These are phyloP conservation scores for Sylvilagus floridanus DNA, from an alignment of 2,797 vertebrate species.

Conservation along the genomic window DNA sequence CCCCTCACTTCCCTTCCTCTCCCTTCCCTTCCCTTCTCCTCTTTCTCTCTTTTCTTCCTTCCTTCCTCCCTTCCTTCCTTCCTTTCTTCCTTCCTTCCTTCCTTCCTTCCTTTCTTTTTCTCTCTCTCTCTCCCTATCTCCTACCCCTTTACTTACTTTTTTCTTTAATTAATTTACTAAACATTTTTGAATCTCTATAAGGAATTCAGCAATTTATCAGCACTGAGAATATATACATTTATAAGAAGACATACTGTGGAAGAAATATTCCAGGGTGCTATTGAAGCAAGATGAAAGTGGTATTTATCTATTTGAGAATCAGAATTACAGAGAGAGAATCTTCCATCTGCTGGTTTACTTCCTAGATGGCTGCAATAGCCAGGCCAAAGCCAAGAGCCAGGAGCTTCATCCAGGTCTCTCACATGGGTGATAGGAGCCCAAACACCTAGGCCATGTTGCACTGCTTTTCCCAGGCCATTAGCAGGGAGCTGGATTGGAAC, in stretches of 20 bases:
- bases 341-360: too few species aligned
- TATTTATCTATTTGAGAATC: too few species aligned
- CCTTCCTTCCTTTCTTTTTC: fast-evolving
- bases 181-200: background rate
- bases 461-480: too few species aligned
- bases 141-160: background rate
- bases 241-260: background rate
- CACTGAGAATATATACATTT: background rate
- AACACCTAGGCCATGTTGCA: too few species aligned
- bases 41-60: background rate
- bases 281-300: background rate
- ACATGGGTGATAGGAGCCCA: too few species aligned
- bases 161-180: background rate
- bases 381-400: too few species aligned
- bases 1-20: too few species aligned
- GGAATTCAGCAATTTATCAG: background rate
- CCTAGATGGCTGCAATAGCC: too few species aligned
- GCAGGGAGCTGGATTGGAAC: too few species aligned
- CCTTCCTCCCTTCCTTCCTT: fast-evolving
- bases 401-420: too few species aligned
- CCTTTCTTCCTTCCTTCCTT: fast-evolving
- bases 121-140: too few species aligned
- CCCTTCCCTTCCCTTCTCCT: background rate
- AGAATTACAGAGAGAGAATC: too few species aligned
- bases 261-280: slow-evolving; percentile 5